Conservation (phyloP, 64 coral and sea anemone genomes). For the Orbicella faveolata region DNA sequence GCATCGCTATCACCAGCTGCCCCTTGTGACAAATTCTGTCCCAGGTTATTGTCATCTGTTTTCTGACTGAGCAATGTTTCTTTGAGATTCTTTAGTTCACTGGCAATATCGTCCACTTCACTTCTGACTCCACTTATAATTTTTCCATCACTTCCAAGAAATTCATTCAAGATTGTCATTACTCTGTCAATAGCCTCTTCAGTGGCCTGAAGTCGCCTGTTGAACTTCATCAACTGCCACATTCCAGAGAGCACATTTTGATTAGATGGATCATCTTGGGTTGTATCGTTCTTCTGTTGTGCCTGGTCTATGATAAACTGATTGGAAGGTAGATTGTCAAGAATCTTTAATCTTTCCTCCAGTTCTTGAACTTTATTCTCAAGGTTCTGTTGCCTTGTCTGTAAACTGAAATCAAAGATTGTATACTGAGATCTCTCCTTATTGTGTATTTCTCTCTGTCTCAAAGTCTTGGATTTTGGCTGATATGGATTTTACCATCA, state of each 20-base stretch:
- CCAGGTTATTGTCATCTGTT: not conserved
- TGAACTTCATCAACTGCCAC: constrained; percentile 95
- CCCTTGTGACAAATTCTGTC: not conserved
- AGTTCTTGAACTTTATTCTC: constrained; percentile 73
- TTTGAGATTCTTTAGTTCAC: constrained; percentile 70
- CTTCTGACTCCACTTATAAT: constrained; percentile 53
- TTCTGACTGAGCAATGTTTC: constrained; percentile 4
- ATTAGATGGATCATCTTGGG: not conserved
- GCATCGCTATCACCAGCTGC: not conserved
- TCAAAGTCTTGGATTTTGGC: too few relatives aligned
- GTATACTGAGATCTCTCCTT: too few relatives aligned
- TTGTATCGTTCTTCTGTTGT: constrained; percentile 36
- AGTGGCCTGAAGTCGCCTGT: constrained; percentile 73
- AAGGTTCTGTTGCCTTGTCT: constrained; percentile 49
- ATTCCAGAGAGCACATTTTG: constrained; percentile 44
- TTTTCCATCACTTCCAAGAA: constrained; percentile 48
- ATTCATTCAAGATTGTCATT: constrained; percentile 85
- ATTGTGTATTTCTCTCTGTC: too few relatives aligned
- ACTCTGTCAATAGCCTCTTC: constrained; percentile 86
- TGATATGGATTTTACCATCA: too few relatives aligned
- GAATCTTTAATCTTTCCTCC: constrained; percentile 71
- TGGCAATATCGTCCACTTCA: constrained; percentile 67
- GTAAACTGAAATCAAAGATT: constrained; percentile 32
- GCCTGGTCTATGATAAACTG: constrained; percentile 70
- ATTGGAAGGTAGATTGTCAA: constrained; percentile 78